Evolutionary conservation across 2,797 vertebrate genomes (phyloP).

Genomic region (Neosilurus mollespiculum): DNA sequence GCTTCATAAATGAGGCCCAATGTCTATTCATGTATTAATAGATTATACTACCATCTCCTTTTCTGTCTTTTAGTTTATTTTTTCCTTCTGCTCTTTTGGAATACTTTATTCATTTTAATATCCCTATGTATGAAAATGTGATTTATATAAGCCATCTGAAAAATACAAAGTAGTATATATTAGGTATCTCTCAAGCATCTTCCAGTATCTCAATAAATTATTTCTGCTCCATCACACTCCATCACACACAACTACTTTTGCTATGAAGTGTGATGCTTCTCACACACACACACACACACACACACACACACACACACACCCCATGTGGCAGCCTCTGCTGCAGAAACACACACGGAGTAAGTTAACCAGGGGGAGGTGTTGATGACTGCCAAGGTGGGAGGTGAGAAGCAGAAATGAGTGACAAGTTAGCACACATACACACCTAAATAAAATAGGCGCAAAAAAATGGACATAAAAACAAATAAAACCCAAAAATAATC

Average conservation of each 20-base stretch:
- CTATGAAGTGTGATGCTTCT: conserved; percentile 7
- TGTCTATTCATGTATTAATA: not conserved
- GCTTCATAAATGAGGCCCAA: not conserved
- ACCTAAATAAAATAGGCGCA: conserved; percentile 29
- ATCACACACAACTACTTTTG: conserved; percentile 12
- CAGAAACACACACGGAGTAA: conserved; percentile 45
- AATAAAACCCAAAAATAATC: conserved; percentile 1
- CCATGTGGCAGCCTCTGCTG: not conserved
- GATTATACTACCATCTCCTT: not conserved
- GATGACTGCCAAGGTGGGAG: conserved; percentile 68
- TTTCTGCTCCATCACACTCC: conserved; percentile 14
- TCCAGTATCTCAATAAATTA: not conserved
- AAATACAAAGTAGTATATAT: not conserved
- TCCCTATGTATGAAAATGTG: not conserved
- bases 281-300: not conserved
- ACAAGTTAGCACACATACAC: conserved; percentile 57
- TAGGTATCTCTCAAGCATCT: not conserved
- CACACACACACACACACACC: not conserved
- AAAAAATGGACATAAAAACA: conserved; percentile 23
- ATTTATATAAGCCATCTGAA: not conserved
- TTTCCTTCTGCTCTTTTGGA: too few relatives aligned
- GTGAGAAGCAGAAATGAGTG: conserved; percentile 62
- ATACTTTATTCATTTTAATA: not conserved
- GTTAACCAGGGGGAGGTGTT: conserved; percentile 60
- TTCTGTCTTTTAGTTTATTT: not conserved